These are phyloP conservation scores for Acarapis woodi DNA, from an alignment of 1,140 invertebrate species.

Conservation along the genomic window DNA sequence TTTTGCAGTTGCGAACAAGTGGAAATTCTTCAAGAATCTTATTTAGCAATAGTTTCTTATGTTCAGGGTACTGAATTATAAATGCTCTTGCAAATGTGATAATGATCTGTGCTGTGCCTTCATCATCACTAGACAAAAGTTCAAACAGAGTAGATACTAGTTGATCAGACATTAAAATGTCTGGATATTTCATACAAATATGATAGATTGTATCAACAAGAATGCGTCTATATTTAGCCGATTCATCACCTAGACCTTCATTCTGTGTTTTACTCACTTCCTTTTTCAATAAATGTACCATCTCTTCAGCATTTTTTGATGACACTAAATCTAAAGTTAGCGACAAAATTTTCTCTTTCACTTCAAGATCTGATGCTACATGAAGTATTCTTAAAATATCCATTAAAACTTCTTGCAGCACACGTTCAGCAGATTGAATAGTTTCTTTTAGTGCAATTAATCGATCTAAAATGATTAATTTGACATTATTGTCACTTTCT, in stretches of 20 bases:
- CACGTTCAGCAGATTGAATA: slow-evolving; percentile 55
- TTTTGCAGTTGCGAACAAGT: slow-evolving; percentile 25
- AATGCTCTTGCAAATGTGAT: slow-evolving; percentile 56
- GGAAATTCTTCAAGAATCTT: slow-evolving; percentile 19
- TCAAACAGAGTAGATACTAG: slow-evolving; percentile 35
- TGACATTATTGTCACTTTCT: slow-evolving; percentile 99
- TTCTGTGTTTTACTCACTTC: slow-evolving; percentile 73
- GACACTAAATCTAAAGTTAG: slow-evolving; percentile 71
- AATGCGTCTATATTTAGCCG: slow-evolving; percentile 77
- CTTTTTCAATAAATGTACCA: slow-evolving; percentile 76
- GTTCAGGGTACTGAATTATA: slow-evolving; percentile 9
- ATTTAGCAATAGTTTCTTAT: slow-evolving; percentile 26
- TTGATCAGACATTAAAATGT: slow-evolving; percentile 26
- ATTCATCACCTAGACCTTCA: slow-evolving; percentile 39
- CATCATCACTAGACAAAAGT: slow-evolving; percentile 71
- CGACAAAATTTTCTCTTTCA: slow-evolving; percentile 26
- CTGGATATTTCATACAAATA: slow-evolving; percentile 89
- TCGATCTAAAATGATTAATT: slow-evolving; percentile 85
- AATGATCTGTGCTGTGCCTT: slow-evolving; percentile 73
- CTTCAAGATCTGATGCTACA: slow-evolving; percentile 63
- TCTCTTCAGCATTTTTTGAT: slow-evolving; percentile 75
- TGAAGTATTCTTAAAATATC: slow-evolving; percentile 70
- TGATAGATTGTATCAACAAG: slow-evolving; percentile 78
- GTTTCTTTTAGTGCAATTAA: slow-evolving; percentile 55
- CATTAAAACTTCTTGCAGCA: slow-evolving; percentile 91